Base-by-base conservation (phyloP, 2,888 invertebrate species). In the Tinea pellionella region DNA sequence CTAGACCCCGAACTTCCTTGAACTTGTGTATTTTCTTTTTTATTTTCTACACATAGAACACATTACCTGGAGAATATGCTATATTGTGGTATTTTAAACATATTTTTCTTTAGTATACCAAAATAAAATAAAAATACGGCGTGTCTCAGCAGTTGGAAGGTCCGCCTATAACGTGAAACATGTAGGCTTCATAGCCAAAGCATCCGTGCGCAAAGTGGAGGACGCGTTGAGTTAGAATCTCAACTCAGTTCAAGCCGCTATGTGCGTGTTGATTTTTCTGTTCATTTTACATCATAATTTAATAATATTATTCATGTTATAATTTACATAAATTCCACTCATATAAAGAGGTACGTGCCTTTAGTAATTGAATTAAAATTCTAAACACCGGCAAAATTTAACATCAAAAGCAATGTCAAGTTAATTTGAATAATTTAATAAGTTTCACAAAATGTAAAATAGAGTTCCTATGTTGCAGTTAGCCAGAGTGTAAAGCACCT, bases 261-360 rank as follows among this genome's bases (percentile, higher is more conserved):
- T n/a, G n/a, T n/a, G n/a, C n/a, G n/a, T n/a, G n/a, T n/a, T n/a
- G n/a, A n/a, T n/a, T n/a, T n/a, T n/a, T n/a, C n/a, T n/a, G n/a
- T n/a, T n/a, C n/a, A n/a, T n/a, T n/a, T n/a, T n/a, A n/a, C n/a
- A n/a, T n/a, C n/a, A n/a, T n/a, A n/a, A n/a, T n/a, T n/a, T n/a
- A n/a, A n/a, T n/a, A n/a, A n/a, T 37, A 37, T 2, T 8, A 9
- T 16, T 47, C 15, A 15, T 15, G 47, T 4, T 37, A 53, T 53
- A 57, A 57, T 57, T 32, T 57, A 57, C 57, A 57, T 57, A 57
- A 30, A 57, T 57, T 57, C 53, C n/a, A 57, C 24, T 55, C 29
- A 29, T 24, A 55, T 13, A n/a, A n/a, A n/a, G n/a, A n/a, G n/a
- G n/a, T n/a, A 13, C 55, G 55, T 55, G 55, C 55, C 55, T 19